Percentiles rank a stretch among this genome's conserved stretches.
phyloP scores from a whole-genome alignment of 1,140 invertebrate species.

The Tachypleus tridentatus region DNA sequence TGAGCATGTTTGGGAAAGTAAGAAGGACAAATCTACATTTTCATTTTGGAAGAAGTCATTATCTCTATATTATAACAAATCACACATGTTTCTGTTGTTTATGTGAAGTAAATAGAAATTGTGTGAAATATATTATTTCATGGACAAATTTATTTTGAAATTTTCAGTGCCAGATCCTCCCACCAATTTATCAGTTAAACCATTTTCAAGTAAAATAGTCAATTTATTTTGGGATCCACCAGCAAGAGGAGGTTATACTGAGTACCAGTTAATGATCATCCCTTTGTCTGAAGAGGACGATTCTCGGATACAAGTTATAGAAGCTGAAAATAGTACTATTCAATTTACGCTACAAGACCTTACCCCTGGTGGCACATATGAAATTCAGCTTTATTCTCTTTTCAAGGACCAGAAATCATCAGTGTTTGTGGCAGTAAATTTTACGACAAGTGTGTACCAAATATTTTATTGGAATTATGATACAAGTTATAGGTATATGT shows the following conservation, averaged over 20 bases:
- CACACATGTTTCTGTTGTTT: too few species aligned
- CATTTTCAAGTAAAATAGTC: slow-evolving; percentile 65
- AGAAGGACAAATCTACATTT: too few species aligned
- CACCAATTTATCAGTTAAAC: slow-evolving; percentile 65
- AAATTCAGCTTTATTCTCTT: slow-evolving; percentile 74
- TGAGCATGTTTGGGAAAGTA: too few species aligned
- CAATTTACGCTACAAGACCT: slow-evolving; percentile 63
- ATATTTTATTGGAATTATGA: too few species aligned
- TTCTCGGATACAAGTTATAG: slow-evolving; percentile 44
- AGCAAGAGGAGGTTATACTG: slow-evolving; percentile 59
- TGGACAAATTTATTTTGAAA: neutral
- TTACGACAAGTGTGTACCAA: slow-evolving; percentile 53
- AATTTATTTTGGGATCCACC: slow-evolving; percentile 76
- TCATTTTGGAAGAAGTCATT: too few species aligned
- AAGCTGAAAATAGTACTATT: slow-evolving; percentile 42
- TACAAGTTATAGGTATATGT: too few species aligned
- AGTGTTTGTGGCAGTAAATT: slow-evolving; percentile 77
- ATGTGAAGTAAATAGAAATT: too few species aligned
- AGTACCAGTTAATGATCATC: slow-evolving; percentile 61
- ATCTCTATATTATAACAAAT: too few species aligned
- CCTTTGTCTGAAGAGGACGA: slow-evolving; percentile 45
- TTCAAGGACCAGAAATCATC: slow-evolving; percentile 74
- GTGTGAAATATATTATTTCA: too few species aligned
- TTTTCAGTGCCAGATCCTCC: slow-evolving; percentile 70
- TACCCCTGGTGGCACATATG: slow-evolving; percentile 76